These are phyloP conservation scores for Mactromeris polynyma DNA, from an alignment of 2,888 invertebrate genomes.

Conservation along the genomic window DNA sequence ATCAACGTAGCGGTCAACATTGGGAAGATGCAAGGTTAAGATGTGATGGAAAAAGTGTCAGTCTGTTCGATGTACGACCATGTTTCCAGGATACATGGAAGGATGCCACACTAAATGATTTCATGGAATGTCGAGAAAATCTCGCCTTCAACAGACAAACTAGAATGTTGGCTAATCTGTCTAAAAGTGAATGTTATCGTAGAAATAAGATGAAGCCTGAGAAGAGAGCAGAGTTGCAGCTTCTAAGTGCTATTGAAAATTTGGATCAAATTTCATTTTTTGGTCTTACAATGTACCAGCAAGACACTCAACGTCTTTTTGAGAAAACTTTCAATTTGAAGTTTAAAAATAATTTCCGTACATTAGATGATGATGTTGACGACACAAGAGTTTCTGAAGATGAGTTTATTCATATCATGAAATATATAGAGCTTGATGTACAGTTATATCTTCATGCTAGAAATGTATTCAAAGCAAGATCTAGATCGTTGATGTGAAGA, in stretches of 20 bases:
- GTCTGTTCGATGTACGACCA: conserved; percentile 61
- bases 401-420: conserved; percentile 61
- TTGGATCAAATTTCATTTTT: conserved; percentile 57
- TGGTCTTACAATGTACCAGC: conserved; percentile 59
- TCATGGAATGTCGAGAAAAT: conserved; percentile 65
- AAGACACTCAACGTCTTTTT: conserved; percentile 58
- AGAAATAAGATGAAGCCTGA: conserved; percentile 29
- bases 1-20: conserved; percentile 57
- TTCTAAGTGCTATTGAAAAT: conserved; percentile 58
- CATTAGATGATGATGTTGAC: conserved; percentile 42
- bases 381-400: conserved; percentile 52
- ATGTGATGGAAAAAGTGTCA: conserved; percentile 53
- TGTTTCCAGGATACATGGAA: conserved; percentile 65
- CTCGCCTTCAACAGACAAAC: conserved; percentile 67
- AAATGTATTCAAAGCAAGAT: conserved; percentile 48
- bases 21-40: conserved; percentile 61
- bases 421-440: conserved; percentile 63
- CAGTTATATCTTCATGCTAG: conserved; percentile 63
- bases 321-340: conserved; percentile 61
- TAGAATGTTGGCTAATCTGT: conserved; percentile 65
- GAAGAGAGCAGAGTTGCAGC: conserved; percentile 11
- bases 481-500: not conserved
- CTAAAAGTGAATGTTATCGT: conserved; percentile 61
- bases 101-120: conserved; percentile 56
- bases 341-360: conserved; percentile 51